Evolutionary conservation across 2,888 invertebrate species (phyloP), one percentile per base, ranked within the genome.

Genomic region (Leistus spinibarbis): DNA sequence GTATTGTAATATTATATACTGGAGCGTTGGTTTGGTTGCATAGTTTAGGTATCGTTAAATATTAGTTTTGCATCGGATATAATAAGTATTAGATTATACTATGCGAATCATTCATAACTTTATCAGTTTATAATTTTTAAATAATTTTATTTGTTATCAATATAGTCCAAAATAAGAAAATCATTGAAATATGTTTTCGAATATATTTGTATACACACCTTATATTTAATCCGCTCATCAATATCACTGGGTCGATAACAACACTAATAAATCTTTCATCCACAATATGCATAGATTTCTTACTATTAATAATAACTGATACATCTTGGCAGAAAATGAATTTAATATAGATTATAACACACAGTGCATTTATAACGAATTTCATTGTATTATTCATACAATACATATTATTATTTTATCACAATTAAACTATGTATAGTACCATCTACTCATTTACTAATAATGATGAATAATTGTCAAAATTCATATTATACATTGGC

Each of bases 181-280:
- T 13, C 24, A 23, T 64, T 7, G 5, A 23, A n/a, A 10, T 23
- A 22, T 20, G 24, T 40, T 27, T 64, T 13, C 17, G 53, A 63
- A 60, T 17, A 66, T 63, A 54, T 22, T 67, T 71, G 69, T 57
- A 5, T 75, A 82, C 84, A 84, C 83, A 88, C 88, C 85, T 85
- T 53, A 85, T 79, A 79, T 82, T 84, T 77, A 85, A 84, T 78
- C 86, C 86, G 69, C 85, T 86, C 78, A 88, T 88, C 76, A 93
- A 82, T 81, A 90, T 87, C 69, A 89, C 89, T 0, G 93, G 93
- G 81, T 92, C 92, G 4, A 94, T 85, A 0, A 92, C 90, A 78
- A 94, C 89, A 84, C 94, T 94, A 13, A 95, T 84, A 83, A 93
- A 95, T 80, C 89, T 90, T 68, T 90, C 90, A 80, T 90, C 91